Base-by-base conservation (phyloP, 2,797 vertebrate genomes). In the Chaunax sp. region DNA sequence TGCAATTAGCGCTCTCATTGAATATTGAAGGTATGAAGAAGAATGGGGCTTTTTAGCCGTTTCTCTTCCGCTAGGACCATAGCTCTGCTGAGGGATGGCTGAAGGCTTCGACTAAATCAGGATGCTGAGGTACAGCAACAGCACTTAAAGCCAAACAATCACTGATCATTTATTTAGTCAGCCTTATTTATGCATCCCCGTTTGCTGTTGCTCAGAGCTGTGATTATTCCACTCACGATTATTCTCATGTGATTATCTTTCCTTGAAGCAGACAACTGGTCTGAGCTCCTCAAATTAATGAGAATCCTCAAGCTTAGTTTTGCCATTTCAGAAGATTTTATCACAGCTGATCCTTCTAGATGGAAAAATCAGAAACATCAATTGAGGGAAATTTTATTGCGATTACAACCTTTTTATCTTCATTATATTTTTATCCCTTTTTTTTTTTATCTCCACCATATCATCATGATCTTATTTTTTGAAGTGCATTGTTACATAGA, bases 11-110 rank as follows among this genome's bases (percentile, higher is more conserved):
- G 57, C 86, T 92, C 92, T 93, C 91, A 93, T 90, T 92, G 91
- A 94, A 94, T 94, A 94, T 93, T 94, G 92, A 95, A 94, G 86
- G 92, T 92, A 90, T 90, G 85, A 92, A 93, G 89, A 93, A 92
- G 89, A 90, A 93, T 94, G 87, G 85, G 87, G 87, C 91, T 92
- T 92, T 94, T 92, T 91, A 93, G 90, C 87, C 74, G 71, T 86
- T 92, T 93, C 88, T 89, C 90, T 93, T 93, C 92, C 91, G 90
- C 83, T 87, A 88, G 89, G 87, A 90, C 91, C 88, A 90, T 73
- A 71, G 86, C 80, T 89, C 78, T 74, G 37, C 81, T 89, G 83
- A 89, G 83, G 90, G 87, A 91, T 91, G 87, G 91, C 89, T 90
- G 83, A 93, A 86, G 90, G 92, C 90, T 91, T 85, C 74, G 63